Evolutionary conservation across 2,113 vertebrate species (phyloP).

Genomic region (Narcine bancroftii): DNA sequence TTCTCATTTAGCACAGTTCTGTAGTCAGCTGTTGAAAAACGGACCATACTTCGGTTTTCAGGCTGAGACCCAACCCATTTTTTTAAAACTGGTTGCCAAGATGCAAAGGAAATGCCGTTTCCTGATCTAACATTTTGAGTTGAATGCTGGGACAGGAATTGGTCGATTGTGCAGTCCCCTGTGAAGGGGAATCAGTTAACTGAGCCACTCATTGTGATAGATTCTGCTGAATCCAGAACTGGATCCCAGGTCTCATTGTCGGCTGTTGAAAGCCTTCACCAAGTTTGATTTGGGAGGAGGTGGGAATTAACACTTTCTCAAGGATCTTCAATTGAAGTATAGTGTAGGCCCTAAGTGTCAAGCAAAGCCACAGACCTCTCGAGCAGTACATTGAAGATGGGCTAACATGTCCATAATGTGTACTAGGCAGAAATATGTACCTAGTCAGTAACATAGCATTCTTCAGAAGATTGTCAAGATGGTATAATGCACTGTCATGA

Average conservation of each 20-base stretch:
- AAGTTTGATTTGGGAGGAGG: not conserved
- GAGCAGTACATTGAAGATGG: no score
- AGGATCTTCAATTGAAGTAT: not conserved
- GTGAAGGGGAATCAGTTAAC: conserved; percentile 18
- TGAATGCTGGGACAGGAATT: not conserved
- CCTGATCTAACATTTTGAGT: not conserved
- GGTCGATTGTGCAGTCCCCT: not conserved
- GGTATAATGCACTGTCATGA: no score
- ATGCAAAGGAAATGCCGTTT: conserved; percentile 11
- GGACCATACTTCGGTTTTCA: not conserved
- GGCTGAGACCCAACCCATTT: not conserved
- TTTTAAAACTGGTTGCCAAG: not conserved
- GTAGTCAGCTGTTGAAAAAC: not conserved
- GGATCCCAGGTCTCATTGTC: not conserved
- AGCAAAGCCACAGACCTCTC: no score
- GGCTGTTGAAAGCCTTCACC: not conserved
- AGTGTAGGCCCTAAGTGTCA: no score
- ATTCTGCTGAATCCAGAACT: not conserved
- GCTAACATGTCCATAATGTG: no score
- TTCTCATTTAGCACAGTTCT: not conserved
- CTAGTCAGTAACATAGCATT: no score
- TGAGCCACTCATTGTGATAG: not conserved
- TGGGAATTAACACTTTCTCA: not conserved
- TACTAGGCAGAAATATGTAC: no score
- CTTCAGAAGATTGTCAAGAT: no score